Percentiles rank a stretch among this genome's conserved stretches.
Conservation (phyloP, 2,113 vertebrate species). For the Okapia johnstoni region DNA sequence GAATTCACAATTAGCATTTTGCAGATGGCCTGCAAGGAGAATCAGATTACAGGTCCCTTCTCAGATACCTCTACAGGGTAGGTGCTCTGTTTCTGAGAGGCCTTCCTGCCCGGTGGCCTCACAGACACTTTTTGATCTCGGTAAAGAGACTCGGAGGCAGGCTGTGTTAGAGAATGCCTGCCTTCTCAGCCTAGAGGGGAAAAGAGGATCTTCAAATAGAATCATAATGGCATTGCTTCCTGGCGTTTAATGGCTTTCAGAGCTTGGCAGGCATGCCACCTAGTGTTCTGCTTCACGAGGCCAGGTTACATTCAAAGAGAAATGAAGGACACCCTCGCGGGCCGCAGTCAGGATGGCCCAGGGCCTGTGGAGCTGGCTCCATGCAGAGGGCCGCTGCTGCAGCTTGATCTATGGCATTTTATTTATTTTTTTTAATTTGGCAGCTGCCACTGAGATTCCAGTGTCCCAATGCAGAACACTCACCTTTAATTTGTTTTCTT, state of each 20-base stretch:
- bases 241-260: background rate
- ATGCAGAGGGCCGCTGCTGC: rapidly evolving
- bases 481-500: constrained; percentile 49
- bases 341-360: background rate
- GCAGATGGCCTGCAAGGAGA: background rate
- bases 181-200: background rate
- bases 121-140: background rate
- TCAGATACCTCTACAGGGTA: background rate
- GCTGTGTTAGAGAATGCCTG: background rate
- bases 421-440: constrained; percentile 23
- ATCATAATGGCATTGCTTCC: background rate
- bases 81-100: background rate
- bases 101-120: background rate
- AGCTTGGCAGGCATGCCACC: background rate
- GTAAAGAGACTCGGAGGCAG: background rate
- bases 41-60: rapidly evolving
- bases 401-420: background rate
- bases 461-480: background rate
- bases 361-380: background rate
- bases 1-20: background rate
- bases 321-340: background rate
- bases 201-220: background rate
- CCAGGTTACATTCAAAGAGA: background rate
- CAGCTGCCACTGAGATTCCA: constrained; percentile 45
- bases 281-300: background rate